Evolutionary conservation across 2,113 vertebrate species (phyloP).

Genomic region (Urocitellus parryii): DNA sequence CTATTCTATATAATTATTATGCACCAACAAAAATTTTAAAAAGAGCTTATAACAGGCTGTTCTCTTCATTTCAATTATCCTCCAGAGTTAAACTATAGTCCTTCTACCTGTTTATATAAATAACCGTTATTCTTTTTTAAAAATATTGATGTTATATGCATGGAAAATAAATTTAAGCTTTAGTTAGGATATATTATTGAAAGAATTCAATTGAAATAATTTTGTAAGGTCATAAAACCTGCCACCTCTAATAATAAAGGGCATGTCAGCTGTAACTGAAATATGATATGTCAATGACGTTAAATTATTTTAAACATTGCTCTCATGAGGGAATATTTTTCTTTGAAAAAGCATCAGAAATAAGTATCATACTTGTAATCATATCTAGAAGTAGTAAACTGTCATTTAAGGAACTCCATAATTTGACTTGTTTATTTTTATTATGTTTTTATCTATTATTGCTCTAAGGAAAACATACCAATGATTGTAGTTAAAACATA

Average conservation of each 20-base stretch:
- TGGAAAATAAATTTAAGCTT: neutral
- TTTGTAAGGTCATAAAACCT: neutral
- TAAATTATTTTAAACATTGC: neutral
- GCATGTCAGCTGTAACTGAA: neutral
- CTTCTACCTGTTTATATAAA: no score
- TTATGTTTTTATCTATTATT: neutral
- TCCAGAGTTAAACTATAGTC: no score
- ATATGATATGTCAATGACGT: neutral
- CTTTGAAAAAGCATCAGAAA: neutral
- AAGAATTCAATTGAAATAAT: neutral
- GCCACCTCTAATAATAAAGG: neutral
- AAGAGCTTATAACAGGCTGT: no score
- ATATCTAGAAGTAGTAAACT: neutral
- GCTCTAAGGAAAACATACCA: neutral
- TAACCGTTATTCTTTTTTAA: neutral
- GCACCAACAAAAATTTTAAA: no score
- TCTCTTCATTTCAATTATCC: no score
- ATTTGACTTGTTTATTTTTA: neutral
- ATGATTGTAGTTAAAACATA: neutral
- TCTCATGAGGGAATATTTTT: neutral
- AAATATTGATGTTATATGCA: neutral
- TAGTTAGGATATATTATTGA: neutral
- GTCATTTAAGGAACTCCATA: neutral
- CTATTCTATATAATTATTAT: no score
- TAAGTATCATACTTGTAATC: neutral